Conservation (phyloP, 2,888 invertebrate genomes). For the Amiota mariae region DNA sequence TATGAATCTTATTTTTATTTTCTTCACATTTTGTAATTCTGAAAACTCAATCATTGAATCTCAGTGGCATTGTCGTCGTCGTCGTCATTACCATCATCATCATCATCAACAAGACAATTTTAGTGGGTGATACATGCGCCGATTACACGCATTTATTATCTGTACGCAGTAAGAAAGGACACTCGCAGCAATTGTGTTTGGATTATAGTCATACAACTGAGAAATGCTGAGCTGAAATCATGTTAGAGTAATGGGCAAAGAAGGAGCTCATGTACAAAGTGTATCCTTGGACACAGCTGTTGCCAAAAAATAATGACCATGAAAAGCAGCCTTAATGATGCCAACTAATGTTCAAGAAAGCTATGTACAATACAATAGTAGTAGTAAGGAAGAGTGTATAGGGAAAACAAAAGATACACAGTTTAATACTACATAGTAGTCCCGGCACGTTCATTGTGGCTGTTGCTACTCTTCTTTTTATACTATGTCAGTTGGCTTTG, state of each 20-base stretch:
- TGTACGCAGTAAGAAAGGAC: conserved; percentile 22
- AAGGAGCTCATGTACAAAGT: conserved; percentile 44
- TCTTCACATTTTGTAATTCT: too few species aligned
- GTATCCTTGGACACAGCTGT: conserved; percentile 68
- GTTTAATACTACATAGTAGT: too few species aligned
- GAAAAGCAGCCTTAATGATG: conserved; percentile 74
- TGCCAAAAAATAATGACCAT: conserved; percentile 73
- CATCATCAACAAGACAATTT: conserved; percentile 42
- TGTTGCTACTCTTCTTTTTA: conserved; percentile 31
- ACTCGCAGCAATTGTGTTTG: neutral
- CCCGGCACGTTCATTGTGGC: conserved; percentile 7
- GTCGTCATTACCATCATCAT: neutral
- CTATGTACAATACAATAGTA: too few species aligned
- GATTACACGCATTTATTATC: conserved; percentile 47
- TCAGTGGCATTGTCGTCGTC: neutral
- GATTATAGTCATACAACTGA: too few species aligned
- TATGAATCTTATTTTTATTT: too few species aligned
- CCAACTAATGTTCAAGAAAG: conserved; percentile 63
- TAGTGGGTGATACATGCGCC: conserved; percentile 62
- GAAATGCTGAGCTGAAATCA: too few species aligned
- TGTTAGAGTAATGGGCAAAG: too few species aligned
- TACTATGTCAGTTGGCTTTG: conserved; percentile 16
- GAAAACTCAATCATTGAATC: neutral
- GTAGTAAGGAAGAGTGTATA: too few species aligned
- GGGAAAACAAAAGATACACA: too few species aligned